Conservation (phyloP, 1,140 invertebrate genomes). For the Chrysopa pallens region DNA sequence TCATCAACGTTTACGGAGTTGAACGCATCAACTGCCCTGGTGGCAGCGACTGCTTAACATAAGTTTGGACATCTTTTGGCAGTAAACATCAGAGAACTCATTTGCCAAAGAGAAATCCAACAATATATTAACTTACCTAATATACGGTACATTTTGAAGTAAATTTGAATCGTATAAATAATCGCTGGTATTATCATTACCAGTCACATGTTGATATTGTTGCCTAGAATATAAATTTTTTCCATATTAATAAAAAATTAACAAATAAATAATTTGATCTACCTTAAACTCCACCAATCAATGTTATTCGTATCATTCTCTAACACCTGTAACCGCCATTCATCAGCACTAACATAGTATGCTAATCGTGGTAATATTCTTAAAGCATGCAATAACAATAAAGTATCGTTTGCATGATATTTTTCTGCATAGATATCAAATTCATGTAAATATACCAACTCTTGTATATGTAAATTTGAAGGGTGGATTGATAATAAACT, state of each 20-base stretch:
- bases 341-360: slow-evolving; percentile 36
- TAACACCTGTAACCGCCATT: slow-evolving; percentile 35
- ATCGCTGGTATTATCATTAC: slow-evolving; percentile 22
- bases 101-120: too few relatives aligned
- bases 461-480: slow-evolving; percentile 6
- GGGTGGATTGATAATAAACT: slow-evolving; percentile 24
- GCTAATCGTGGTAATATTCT: slow-evolving; percentile 32
- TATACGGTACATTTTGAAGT: slow-evolving; percentile 34
- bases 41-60: too few relatives aligned
- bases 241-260: too few relatives aligned
- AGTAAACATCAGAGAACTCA: too few relatives aligned
- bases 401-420: slow-evolving; percentile 16
- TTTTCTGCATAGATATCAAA: slow-evolving; percentile 3
- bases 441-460: slow-evolving; percentile 1
- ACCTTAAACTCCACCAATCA: slow-evolving; percentile 28
- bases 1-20: too few relatives aligned
- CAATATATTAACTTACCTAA: slow-evolving; percentile 32
- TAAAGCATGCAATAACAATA: slow-evolving; percentile 28
- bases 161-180: slow-evolving; percentile 33
- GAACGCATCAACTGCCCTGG: too few relatives aligned
- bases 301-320: slow-evolving; percentile 21
- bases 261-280: too few relatives aligned
- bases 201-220: slow-evolving; percentile 23
- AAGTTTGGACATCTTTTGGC: too few relatives aligned
- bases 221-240: too few relatives aligned